These are phyloP conservation scores for Aphidius ervi DNA, from an alignment of 1,140 invertebrate genomes.

Conservation along the genomic window DNA sequence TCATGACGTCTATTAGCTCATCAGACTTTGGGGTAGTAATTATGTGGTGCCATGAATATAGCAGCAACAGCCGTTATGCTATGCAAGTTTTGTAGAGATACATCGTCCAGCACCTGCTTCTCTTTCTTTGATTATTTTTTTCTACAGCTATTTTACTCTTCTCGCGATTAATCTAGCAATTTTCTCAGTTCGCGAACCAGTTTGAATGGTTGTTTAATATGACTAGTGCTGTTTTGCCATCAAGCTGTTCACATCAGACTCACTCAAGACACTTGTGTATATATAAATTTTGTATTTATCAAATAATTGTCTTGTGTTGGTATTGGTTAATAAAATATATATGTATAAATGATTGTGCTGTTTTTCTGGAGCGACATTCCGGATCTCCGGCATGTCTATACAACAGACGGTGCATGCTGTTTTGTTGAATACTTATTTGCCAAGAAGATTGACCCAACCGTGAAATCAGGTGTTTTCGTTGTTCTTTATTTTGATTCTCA, in stretches of 20 bases:
- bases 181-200: constrained; percentile 18
- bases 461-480: not conserved
- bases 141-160: no score
- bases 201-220: not conserved
- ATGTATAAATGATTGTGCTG: constrained; percentile 2
- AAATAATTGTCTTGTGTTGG: not conserved
- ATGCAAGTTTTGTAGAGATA: not conserved
- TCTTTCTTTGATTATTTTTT: no score
- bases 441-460: not conserved
- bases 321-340: not conserved
- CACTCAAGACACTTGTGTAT: no score
- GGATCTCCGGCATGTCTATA: constrained; percentile 2
- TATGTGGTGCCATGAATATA: constrained; percentile 17
- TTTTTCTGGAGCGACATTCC: constrained; percentile 20
- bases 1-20: not conserved
- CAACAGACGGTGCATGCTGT: constrained; percentile 9
- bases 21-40: constrained; percentile 25
- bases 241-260: no score
- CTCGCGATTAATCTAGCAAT: constrained; percentile 34
- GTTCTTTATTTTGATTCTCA: not conserved
- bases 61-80: not conserved
- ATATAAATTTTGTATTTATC: no score
- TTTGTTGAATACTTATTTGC: constrained; percentile 17
- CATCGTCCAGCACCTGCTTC: no score
- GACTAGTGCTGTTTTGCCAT: not conserved